Evolutionary conservation across 2,888 invertebrate species (phyloP).

Genomic region (Sipha maydis): DNA sequence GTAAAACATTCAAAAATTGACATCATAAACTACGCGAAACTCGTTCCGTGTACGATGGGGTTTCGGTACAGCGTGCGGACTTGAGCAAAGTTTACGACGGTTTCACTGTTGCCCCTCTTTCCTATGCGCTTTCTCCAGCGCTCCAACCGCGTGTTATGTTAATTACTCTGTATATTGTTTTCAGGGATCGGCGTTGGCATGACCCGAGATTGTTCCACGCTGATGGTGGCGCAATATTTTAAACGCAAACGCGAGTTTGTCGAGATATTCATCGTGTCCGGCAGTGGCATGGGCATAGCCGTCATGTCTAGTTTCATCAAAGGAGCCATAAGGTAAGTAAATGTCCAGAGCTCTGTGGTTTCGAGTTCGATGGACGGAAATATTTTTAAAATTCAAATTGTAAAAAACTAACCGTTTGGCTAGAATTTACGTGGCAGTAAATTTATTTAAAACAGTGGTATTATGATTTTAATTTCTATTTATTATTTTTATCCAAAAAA

Average conservation of each 20-base stretch:
- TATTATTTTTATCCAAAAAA: too few relatives aligned
- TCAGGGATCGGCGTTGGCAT: slow-evolving; percentile 84
- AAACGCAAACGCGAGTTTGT: slow-evolving; percentile 84
- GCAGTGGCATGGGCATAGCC: slow-evolving; percentile 85
- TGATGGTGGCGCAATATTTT: slow-evolving; percentile 93
- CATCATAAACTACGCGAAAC: not conserved
- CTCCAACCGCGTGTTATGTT: not conserved
- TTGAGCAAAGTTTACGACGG: not conserved
- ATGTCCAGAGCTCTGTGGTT: too few relatives aligned
- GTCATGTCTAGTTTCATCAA: slow-evolving; percentile 85
- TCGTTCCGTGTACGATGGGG: not conserved
- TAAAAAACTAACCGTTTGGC: too few relatives aligned
- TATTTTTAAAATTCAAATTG: too few relatives aligned
- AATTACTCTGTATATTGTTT: slow-evolving; percentile 5
- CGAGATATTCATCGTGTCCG: slow-evolving; percentile 87
- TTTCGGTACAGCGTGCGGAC: not conserved
- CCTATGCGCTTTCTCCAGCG: not conserved
- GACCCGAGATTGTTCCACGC: slow-evolving; percentile 84
- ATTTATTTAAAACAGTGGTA: too few relatives aligned
- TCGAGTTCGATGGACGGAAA: too few relatives aligned
- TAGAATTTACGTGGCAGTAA: too few relatives aligned
- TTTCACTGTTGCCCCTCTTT: not conserved
- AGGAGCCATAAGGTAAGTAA: slow-evolving; percentile 76
- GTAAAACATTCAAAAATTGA: not conserved
- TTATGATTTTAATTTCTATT: too few relatives aligned